A percentile compares a stretch with the other conserved stretches of the same genome.
Evolutionary conservation across 2,113 vertebrate genomes (phyloP).

Genomic region (Nanorana parkeri): DNA sequence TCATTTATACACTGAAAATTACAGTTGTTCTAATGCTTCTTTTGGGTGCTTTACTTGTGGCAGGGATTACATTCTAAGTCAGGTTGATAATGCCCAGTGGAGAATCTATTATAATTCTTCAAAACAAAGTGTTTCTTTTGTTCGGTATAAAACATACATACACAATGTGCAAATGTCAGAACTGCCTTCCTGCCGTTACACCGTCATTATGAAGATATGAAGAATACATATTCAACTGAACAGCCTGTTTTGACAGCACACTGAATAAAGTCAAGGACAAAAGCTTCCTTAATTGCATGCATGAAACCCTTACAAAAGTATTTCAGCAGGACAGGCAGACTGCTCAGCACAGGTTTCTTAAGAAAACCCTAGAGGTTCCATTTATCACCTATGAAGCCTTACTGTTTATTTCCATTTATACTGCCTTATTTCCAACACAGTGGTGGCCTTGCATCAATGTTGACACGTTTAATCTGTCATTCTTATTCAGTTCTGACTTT

Average conservation of each 20-base stretch:
- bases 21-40: background rate
- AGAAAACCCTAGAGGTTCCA: constrained; percentile 17
- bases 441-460: background rate
- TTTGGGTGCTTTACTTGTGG: background rate
- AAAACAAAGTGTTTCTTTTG: background rate
- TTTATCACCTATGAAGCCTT: constrained; percentile 19
- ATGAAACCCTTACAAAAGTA: constrained; percentile 13
- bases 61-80: background rate
- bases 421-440: background rate
- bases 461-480: background rate
- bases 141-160: background rate
- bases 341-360: constrained; percentile 28
- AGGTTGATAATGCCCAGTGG: background rate
- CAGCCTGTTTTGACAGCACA: constrained; percentile 24
- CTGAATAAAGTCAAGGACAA: constrained; percentile 25
- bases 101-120: background rate
- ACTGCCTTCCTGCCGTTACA: background rate
- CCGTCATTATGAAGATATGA: constrained; percentile 8
- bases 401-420: constrained; percentile 11
- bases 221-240: constrained; percentile 18
- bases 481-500: too few relatives aligned
- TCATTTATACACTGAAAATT: background rate
- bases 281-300: constrained; percentile 15
- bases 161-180: background rate
- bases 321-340: constrained; percentile 7